Percentiles rank a stretch among this genome's conserved stretches.
Evolutionary conservation across 2,797 vertebrate genomes (phyloP).

Genomic region (Pipistrellus pipistrellus): DNA sequence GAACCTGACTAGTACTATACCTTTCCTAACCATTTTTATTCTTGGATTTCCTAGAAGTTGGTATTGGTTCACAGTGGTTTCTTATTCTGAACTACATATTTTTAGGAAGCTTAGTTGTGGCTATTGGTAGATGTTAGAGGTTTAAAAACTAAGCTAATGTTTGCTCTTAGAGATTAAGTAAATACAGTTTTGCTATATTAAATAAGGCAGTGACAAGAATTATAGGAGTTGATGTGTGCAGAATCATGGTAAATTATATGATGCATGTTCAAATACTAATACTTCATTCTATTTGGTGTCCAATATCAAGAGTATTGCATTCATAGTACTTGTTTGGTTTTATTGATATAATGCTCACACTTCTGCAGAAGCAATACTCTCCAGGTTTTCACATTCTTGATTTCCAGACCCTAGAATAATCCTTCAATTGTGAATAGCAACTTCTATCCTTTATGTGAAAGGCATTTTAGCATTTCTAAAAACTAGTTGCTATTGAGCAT

Average conservation of each 20-base stretch:
- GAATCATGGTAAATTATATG: not conserved
- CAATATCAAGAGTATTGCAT: not conserved
- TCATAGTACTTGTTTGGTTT: not conserved
- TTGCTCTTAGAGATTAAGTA: conserved; percentile 14
- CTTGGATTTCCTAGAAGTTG: not conserved
- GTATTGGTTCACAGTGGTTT: conserved; percentile 20
- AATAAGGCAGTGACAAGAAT: conserved; percentile 29
- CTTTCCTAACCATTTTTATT: conserved; percentile 50
- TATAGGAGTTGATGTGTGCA: not conserved
- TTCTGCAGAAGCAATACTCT: not conserved
- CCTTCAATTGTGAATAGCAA: not conserved
- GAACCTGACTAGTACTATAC: not conserved
- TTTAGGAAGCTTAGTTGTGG: conserved; percentile 45
- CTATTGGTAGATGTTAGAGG: conserved; percentile 22
- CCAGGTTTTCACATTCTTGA: not conserved
- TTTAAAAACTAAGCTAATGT: conserved; percentile 51
- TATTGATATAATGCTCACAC: not conserved
- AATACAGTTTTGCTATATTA: conserved; percentile 53
- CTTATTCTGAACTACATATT: not conserved
- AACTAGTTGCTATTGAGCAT: conserved; percentile 45
- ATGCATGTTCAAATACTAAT: not conserved
- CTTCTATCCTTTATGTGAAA: not conserved
- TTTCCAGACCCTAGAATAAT: conserved; percentile 4
- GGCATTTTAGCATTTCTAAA: conserved; percentile 53
- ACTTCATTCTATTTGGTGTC: not conserved